Percentiles rank a stretch among this genome's conserved stretches.
phyloP scores from a whole-genome alignment of 2,797 vertebrate genomes.

The Bradypodion ventrale region DNA sequence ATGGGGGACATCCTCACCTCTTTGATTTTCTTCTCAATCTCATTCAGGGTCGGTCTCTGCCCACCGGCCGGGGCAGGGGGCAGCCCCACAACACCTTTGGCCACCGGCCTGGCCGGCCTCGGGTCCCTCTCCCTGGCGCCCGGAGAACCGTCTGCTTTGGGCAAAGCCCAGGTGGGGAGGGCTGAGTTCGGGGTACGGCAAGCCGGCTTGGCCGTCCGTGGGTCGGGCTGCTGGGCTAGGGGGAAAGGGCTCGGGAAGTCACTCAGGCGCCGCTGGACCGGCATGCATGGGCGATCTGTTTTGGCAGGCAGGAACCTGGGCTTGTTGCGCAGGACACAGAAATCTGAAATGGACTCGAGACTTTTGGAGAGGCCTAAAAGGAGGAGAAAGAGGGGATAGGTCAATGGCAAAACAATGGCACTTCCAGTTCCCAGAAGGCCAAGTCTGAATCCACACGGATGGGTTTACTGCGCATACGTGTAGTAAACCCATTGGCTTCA shows the following conservation, averaged over 20 bases:
- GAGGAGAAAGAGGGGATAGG: fast-evolving
- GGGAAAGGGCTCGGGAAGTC: not conserved
- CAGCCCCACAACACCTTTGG: not conserved
- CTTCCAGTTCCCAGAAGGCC: no score
- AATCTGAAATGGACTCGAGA: constrained; percentile 25
- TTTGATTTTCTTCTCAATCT: constrained; percentile 13
- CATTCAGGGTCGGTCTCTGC: not conserved
- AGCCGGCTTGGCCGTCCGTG: not conserved
- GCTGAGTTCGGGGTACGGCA: not conserved
- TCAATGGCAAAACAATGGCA: not conserved
- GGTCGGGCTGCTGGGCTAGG: not conserved
- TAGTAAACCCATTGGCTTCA: no score
- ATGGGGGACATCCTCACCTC: not conserved
- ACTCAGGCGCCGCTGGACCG: not conserved
- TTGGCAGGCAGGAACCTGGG: not conserved
- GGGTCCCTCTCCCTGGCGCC: constrained; percentile 9
- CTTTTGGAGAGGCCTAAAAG: constrained; percentile 30
- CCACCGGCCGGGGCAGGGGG: fast-evolving
- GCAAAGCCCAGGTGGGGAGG: constrained; percentile 16
- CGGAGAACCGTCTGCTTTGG: not conserved
- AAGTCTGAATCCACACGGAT: no score
- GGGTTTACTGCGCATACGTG: no score
- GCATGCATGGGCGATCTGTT: fast-evolving
- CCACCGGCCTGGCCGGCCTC: not conserved
- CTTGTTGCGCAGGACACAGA: constrained; percentile 1